Evolutionary conservation across 2,888 invertebrate genomes (phyloP), one percentile per base, ranked within the genome.

Genomic region (Ormyrus thymus): DNA sequence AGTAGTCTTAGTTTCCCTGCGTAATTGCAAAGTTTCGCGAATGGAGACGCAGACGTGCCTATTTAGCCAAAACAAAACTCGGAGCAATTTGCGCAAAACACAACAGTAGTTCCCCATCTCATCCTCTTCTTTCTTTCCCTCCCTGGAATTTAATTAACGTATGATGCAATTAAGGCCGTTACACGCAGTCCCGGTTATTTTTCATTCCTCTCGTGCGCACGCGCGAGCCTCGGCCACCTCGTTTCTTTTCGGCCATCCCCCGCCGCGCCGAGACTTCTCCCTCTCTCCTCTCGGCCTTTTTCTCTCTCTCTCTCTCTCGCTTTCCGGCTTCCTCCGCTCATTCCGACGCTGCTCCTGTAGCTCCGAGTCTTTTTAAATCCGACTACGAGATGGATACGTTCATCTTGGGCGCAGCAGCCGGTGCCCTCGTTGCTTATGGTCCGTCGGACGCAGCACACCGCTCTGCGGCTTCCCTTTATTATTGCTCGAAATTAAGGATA

Each of bases 401-500:
- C 66, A 76, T 72, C 73, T 70, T 73, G 61, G 76, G 56, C 13
- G 77, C 48, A 62, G 76, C 79, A 81, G 65, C 82, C 79, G 78
- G 74, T 74, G 79, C 58, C 61, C 70, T 76, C 66, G 78, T 76
- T 80, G 86, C 84, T 84, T 84, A 84, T 84, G 84, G 81, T 81
- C 82, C 81, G 84, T 46, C 73, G 66, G 45, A 9, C 72, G 68
- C 29, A 29, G 29, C 29, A 4, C 29, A 29, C 75, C 43, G 55
- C 81, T 29, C 29, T 80, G 83, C 66, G 83, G 83, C 82, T 82
- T 83, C 80, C 82, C 83, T 84, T 84, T 84, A 84, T 84, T 84
- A 84, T 84, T 84, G 81, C 69, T 81, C 82, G 82, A 82, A 85
- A 84, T 84, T 83, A 83, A 81, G 78, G 55, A 79, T 59, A 65